phyloP scores from a whole-genome alignment of 2,797 vertebrate species.

The Eupleurogrammus muticus region DNA sequence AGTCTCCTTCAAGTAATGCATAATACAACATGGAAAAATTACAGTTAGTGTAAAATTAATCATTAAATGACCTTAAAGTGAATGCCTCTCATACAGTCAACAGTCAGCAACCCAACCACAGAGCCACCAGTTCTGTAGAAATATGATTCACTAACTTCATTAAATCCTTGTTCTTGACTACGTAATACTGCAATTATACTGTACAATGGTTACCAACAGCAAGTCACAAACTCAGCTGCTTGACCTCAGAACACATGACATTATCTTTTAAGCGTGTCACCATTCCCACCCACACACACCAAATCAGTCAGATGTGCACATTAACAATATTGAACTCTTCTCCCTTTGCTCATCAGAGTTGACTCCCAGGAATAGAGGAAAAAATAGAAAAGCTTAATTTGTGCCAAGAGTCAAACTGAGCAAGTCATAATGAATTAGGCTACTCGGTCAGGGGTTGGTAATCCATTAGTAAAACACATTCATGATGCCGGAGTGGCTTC shows the following conservation, averaged over 20 bases:
- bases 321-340: slow-evolving; percentile 39
- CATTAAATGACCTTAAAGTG: too few relatives aligned
- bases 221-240: slow-evolving; percentile 35
- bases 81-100: too few relatives aligned
- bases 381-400: too few relatives aligned
- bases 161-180: too few relatives aligned
- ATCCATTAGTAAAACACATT: slow-evolving; percentile 2
- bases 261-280: slow-evolving; percentile 36
- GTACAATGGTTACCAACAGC: slow-evolving; percentile 1
- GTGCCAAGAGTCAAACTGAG: neutral
- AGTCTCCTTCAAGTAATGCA: too few relatives aligned
- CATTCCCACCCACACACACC: slow-evolving; percentile 26
- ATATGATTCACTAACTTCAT: too few relatives aligned
- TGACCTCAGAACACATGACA: slow-evolving; percentile 50
- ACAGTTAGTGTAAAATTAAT: too few relatives aligned
- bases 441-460: neutral
- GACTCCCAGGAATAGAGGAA: slow-evolving; percentile 7
- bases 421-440: neutral
- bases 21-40: too few relatives aligned
- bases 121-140: too few relatives aligned
- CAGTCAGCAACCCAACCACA: too few relatives aligned
- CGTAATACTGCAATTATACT: too few relatives aligned
- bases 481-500: neutral
- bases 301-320: slow-evolving; percentile 39
- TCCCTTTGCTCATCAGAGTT: slow-evolving; percentile 31